These are phyloP conservation scores for Sphaeridia pumilis DNA, from an alignment of 2,888 invertebrate species.

Conservation along the genomic window DNA sequence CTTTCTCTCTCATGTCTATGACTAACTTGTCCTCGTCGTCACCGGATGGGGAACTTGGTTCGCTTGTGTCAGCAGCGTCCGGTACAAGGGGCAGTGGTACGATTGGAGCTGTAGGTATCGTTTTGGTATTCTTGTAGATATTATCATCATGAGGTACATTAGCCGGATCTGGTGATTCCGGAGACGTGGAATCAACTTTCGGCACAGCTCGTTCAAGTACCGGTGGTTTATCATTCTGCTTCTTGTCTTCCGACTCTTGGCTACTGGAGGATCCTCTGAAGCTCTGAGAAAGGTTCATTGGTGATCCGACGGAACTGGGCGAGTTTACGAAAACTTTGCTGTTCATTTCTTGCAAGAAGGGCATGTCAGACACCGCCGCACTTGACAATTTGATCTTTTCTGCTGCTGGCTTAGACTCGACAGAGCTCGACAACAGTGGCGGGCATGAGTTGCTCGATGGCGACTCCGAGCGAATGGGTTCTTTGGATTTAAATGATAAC, in stretches of 20 bases:
- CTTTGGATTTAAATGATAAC: not conserved
- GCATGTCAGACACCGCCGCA: constrained; percentile 10
- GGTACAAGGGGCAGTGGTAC: constrained; percentile 6
- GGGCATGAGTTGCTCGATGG: not conserved
- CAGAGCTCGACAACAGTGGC: not conserved
- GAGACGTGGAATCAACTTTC: constrained; percentile 19
- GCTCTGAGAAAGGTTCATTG: constrained; percentile 11
- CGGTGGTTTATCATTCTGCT: not conserved
- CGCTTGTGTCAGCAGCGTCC: constrained; percentile 3
- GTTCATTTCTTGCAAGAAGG: constrained; percentile 18
- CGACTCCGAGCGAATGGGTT: not conserved
- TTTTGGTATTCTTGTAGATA: constrained; percentile 22
- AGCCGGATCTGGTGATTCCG: constrained; percentile 34
- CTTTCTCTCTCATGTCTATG: constrained; percentile 17
- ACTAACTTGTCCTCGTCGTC: constrained; percentile 26
- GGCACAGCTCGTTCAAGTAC: constrained; percentile 4
- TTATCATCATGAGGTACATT: constrained; percentile 18
- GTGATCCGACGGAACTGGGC: constrained; percentile 5
- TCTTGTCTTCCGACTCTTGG: not conserved
- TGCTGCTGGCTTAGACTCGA: constrained; percentile 3
- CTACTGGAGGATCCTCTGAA: not conserved
- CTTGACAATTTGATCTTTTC: constrained; percentile 13
- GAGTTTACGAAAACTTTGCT: constrained; percentile 14
- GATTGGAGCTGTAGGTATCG: constrained; percentile 23
- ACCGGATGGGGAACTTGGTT: constrained; percentile 9